Evolutionary conservation across 2,797 vertebrate species (phyloP).

Genomic region (Otolemur crassicaudatus): DNA sequence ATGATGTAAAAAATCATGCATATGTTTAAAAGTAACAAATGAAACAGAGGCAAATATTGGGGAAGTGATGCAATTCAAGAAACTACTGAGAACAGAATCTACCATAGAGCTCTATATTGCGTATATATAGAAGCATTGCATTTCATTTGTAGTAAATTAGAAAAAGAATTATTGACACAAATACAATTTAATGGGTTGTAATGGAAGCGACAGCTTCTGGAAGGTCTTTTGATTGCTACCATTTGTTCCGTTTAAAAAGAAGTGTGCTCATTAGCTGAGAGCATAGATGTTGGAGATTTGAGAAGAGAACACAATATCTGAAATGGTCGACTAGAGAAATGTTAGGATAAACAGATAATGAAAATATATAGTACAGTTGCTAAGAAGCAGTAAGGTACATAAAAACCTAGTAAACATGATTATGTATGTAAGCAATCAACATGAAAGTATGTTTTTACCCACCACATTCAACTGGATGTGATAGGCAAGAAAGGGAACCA

Average conservation of each 20-base stretch:
- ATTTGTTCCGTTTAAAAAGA: background rate
- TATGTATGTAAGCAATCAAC: background rate
- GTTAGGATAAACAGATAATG: background rate
- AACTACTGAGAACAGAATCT: background rate
- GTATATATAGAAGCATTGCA: background rate
- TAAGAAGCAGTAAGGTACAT: background rate
- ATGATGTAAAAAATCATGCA: background rate
- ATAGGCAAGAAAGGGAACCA: background rate
- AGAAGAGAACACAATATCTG: background rate
- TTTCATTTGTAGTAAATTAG: background rate
- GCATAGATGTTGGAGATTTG: background rate
- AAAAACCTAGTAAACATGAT: background rate
- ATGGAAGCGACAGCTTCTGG: background rate
- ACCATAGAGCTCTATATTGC: rapidly evolving
- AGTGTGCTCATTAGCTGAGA: background rate
- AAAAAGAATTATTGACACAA: background rate
- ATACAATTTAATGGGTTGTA: background rate
- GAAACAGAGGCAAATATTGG: background rate
- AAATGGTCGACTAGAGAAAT: background rate
- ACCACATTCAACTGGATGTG: background rate
- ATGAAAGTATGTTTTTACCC: background rate
- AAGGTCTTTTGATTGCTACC: background rate
- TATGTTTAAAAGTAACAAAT: background rate
- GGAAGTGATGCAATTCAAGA: background rate
- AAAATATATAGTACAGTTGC: too few species aligned